phyloP scores from a whole-genome alignment of 1,140 invertebrate genomes.

The Hycleus phaleratus region DNA sequence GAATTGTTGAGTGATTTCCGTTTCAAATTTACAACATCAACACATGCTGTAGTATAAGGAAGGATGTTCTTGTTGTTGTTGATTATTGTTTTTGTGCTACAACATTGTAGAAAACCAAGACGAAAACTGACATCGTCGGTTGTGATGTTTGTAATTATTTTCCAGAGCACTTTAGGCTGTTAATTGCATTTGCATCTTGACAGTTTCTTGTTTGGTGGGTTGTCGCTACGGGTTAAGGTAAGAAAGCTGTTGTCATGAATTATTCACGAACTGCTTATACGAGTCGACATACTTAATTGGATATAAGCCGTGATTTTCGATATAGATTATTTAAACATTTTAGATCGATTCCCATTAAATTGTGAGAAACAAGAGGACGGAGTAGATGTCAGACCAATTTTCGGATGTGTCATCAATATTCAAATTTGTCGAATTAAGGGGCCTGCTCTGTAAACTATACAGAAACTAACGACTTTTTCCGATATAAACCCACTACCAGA shows the following conservation, averaged over 20 bases:
- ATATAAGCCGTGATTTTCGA: slow-evolving; percentile 31
- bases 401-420: slow-evolving; percentile 11
- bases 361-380: background rate
- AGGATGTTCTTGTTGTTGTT: too few species aligned
- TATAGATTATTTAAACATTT: slow-evolving; percentile 32
- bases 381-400: slow-evolving; percentile 1
- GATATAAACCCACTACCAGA: too few species aligned
- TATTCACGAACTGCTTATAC: slow-evolving; percentile 33
- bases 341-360: slow-evolving; percentile 24
- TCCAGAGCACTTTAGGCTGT: slow-evolving; percentile 35
- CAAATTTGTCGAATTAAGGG: slow-evolving; percentile 5
- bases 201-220: slow-evolving; percentile 37
- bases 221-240: slow-evolving; percentile 38
- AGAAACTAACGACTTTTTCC: too few species aligned
- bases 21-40: too few species aligned
- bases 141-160: slow-evolving; percentile 37
- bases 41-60: too few species aligned
- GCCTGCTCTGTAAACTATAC: background rate
- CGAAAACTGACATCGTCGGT: background rate
- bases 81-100: too few species aligned
- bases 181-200: slow-evolving; percentile 41
- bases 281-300: slow-evolving; percentile 33
- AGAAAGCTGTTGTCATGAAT: slow-evolving; percentile 37
- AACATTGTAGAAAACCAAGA: too few species aligned
- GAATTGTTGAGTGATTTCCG: too few species aligned